A percentile compares a stretch with the other conserved stretches of the same genome.
Evolutionary conservation across 1,140 invertebrate species (phyloP).

Genomic region (Ladona fulva): DNA sequence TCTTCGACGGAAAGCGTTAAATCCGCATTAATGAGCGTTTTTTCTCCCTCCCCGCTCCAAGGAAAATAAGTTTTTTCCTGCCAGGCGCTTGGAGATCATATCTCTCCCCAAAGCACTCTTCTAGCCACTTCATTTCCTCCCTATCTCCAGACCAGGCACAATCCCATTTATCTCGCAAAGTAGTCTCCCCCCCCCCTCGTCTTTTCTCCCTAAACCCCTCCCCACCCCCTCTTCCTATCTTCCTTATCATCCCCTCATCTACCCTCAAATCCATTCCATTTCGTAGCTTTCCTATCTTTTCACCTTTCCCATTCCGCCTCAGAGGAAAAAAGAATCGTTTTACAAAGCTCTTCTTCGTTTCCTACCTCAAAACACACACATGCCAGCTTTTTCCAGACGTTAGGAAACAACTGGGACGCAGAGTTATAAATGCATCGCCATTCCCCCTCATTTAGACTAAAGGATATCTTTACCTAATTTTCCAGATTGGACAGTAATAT

Average conservation of each 20-base stretch:
- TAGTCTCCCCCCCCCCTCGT: background rate
- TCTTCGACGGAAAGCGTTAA: background rate
- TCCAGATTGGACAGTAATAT: too few species aligned
- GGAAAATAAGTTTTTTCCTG: conserved; percentile 10
- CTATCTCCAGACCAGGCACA: background rate
- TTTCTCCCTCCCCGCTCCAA: background rate
- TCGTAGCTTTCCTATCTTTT: background rate
- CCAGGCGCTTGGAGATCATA: background rate
- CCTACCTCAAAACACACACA: background rate
- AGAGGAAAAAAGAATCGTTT: background rate
- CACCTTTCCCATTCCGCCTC: background rate
- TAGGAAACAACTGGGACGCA: too few species aligned
- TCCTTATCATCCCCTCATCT: background rate
- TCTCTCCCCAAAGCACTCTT: background rate
- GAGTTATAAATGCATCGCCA: too few species aligned
- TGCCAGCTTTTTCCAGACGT: too few species aligned
- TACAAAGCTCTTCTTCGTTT: background rate
- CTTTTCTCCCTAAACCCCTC: background rate
- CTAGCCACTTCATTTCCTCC: conserved; percentile 7
- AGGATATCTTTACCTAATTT: too few species aligned
- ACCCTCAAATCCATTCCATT: conserved; percentile 9
- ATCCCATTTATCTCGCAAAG: conserved; percentile 9
- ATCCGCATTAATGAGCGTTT: background rate
- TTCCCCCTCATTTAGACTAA: too few species aligned
- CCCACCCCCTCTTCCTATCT: background rate